These are phyloP conservation scores for Macrosiphum euphorbiae DNA, from an alignment of 2,888 invertebrate species.

Conservation along the genomic window DNA sequence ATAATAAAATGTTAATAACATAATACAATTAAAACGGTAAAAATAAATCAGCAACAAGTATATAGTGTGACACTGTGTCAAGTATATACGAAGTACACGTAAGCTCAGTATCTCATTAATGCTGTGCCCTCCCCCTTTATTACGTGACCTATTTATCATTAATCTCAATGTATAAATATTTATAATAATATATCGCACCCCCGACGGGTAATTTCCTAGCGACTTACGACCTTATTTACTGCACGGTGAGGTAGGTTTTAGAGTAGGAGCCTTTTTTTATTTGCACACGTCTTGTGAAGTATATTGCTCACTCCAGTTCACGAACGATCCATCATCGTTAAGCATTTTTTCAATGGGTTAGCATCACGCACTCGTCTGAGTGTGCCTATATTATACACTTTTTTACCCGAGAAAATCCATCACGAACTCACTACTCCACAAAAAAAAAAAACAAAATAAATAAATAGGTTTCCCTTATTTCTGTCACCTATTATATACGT, in stretches of 20 bases:
- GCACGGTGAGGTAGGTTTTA: not conserved
- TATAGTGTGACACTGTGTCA: not conserved
- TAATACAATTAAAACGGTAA: not conserved
- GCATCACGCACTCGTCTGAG: not conserved
- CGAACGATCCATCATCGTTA: not conserved
- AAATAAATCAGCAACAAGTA: not conserved
- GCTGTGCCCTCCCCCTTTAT: no score
- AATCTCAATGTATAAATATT: not conserved
- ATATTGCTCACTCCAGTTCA: not conserved
- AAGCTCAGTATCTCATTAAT: not conserved
- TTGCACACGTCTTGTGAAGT: not conserved
- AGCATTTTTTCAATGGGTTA: not conserved
- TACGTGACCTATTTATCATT: not conserved
- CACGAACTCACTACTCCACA: not conserved
- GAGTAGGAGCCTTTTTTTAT: not conserved
- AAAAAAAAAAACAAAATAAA: not conserved
- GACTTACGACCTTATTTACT: not conserved
- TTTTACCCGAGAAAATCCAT: not conserved
- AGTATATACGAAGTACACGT: not conserved
- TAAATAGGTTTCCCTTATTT: not conserved
- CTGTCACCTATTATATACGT: not conserved
- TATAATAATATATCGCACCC: not conserved
- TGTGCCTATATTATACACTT: not conserved
- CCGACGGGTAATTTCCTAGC: not conserved
- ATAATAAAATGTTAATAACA: not conserved